Evolutionary conservation across 2,797 vertebrate species (phyloP).

Genomic region (Ataeniobius toweri): DNA sequence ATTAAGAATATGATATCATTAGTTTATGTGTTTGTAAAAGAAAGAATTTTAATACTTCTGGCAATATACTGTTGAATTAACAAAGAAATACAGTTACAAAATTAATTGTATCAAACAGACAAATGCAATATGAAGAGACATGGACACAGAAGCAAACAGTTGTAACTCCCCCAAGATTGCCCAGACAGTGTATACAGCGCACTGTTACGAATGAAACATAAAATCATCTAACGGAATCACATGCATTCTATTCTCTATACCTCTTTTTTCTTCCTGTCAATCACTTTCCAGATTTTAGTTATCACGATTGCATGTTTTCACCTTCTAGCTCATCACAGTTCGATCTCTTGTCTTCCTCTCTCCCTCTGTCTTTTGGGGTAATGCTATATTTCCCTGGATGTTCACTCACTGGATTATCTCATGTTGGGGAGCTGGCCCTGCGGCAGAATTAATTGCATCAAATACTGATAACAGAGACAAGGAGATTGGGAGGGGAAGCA

Average conservation of each 20-base stretch:
- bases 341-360: slow-evolving; percentile 19
- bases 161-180: too few species aligned
- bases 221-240: slow-evolving; percentile 27
- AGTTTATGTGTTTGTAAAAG: too few species aligned
- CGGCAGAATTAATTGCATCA: slow-evolving; percentile 70
- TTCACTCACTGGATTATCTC: slow-evolving; percentile 64
- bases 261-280: background rate
- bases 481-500: slow-evolving; percentile 36
- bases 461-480: slow-evolving; percentile 60
- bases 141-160: background rate
- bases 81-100: too few species aligned
- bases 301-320: slow-evolving; percentile 13
- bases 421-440: slow-evolving; percentile 58
- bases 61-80: background rate
- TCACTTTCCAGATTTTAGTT: slow-evolving; percentile 2
- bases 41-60: background rate
- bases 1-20: too few species aligned
- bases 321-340: slow-evolving; percentile 27
- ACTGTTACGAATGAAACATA: slow-evolving; percentile 33
- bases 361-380: slow-evolving; percentile 49
- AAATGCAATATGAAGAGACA: too few species aligned
- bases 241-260: background rate
- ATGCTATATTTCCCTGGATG: slow-evolving; percentile 69
- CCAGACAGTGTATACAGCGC: background rate
- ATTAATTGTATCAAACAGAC: too few species aligned